A percentile compares a stretch with the other conserved stretches of the same genome.
Evolutionary conservation across 2,113 vertebrate genomes (phyloP).

Genomic region (Corvus cornix): DNA sequence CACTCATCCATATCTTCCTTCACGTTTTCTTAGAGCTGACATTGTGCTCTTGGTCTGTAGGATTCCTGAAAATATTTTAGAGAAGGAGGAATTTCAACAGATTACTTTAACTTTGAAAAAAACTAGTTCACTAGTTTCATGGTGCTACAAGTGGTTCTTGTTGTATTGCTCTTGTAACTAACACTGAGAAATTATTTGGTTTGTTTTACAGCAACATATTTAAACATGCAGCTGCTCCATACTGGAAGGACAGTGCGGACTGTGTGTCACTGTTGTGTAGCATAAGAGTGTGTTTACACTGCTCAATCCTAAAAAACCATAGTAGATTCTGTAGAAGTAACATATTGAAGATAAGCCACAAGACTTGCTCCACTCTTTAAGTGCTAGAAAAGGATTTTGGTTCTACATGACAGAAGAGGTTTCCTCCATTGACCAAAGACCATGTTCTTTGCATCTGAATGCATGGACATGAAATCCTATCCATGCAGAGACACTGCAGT

Average conservation of each 20-base stretch:
- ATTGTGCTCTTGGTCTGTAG: neutral
- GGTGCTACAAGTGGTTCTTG: neutral
- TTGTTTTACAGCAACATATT: neutral
- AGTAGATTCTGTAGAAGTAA: neutral
- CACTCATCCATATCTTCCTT: neutral
- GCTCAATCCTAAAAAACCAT: neutral
- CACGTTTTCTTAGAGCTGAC: neutral
- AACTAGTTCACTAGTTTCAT: neutral
- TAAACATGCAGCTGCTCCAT: neutral
- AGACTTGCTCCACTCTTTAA: neutral
- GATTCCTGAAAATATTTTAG: neutral
- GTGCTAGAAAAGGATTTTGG: neutral
- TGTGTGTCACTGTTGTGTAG: neutral
- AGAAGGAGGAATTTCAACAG: neutral
- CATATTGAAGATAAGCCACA: neutral
- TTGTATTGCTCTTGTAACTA: neutral
- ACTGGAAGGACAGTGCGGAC: neutral
- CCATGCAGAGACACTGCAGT: neutral
- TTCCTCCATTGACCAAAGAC: neutral
- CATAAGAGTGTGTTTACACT: neutral
- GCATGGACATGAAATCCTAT: neutral
- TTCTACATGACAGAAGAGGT: neutral
- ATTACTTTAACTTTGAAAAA: neutral
- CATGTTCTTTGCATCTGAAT: neutral
- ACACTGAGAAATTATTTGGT: neutral